A percentile compares a stretch with the other conserved stretches of the same genome.
Evolutionary conservation across 2,888 invertebrate species (phyloP).

Genomic region (Blera fallax): DNA sequence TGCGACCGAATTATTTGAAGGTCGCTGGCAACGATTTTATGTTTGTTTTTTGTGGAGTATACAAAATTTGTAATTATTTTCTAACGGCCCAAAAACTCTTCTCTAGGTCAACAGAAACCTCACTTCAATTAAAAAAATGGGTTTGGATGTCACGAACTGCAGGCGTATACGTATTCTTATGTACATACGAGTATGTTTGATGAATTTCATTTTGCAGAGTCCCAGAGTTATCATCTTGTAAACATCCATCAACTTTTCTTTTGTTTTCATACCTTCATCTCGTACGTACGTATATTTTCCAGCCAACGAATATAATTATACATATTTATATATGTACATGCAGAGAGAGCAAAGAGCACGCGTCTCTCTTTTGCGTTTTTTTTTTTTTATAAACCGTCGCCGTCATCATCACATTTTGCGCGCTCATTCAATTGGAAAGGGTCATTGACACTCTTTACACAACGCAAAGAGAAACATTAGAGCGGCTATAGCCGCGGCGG

Average conservation of each 20-base stretch:
- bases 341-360: slow-evolving; percentile 50
- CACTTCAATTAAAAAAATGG: background rate
- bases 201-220: background rate
- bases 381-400: slow-evolving; percentile 16
- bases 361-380: slow-evolving; percentile 33
- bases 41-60: background rate
- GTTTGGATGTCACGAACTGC: background rate
- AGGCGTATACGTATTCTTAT: background rate
- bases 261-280: slow-evolving; percentile 22
- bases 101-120: background rate
- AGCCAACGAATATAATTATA: slow-evolving; percentile 33
- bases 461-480: slow-evolving; percentile 33
- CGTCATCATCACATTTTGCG: slow-evolving; percentile 50
- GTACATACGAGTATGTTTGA: background rate
- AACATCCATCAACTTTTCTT: slow-evolving; percentile 18
- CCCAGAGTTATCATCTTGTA: slow-evolving; percentile 11
- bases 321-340: no score
- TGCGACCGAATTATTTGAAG: background rate
- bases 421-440: slow-evolving; percentile 69
- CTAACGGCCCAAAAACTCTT: no score
- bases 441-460: slow-evolving; percentile 60
- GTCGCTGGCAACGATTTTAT: background rate
- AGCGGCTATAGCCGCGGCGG: background rate
- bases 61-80: no score
- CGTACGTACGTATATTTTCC: slow-evolving; percentile 2